Evolutionary conservation across 2,797 vertebrate species (phyloP).

Genomic region (Poecilia wingei): DNA sequence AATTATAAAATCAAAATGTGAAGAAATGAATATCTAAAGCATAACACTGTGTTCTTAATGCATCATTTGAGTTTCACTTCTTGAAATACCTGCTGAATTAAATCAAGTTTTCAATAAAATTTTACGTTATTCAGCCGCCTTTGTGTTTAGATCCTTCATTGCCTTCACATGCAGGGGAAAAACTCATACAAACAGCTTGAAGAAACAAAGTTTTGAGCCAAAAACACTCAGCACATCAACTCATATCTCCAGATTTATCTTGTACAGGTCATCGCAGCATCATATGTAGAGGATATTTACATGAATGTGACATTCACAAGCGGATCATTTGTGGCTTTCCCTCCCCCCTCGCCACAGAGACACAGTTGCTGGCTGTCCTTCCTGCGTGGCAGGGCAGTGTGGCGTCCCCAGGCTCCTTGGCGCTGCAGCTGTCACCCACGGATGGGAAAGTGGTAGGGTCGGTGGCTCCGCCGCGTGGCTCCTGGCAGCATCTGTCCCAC

Average conservation of each 20-base stretch:
- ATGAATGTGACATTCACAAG: slow-evolving; percentile 65
- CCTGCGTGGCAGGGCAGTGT: slow-evolving; percentile 64
- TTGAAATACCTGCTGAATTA: not conserved
- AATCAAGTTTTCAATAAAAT: not conserved
- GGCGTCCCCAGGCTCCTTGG: slow-evolving; percentile 66
- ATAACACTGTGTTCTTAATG: not conserved
- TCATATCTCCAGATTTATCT: not conserved
- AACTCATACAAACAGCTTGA: not conserved
- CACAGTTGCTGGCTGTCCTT: slow-evolving; percentile 71
- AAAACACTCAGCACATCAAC: slow-evolving; percentile 2
- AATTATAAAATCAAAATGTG: not conserved
- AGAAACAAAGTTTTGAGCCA: slow-evolving; percentile 6
- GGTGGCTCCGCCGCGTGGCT: slow-evolving; percentile 64
- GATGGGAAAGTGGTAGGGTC: slow-evolving; percentile 70
- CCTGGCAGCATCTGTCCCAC: slow-evolving; percentile 60
- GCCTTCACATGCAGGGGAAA: not conserved
- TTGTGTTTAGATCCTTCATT: not conserved
- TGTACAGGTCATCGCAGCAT: slow-evolving; percentile 2
- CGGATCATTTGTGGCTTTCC: slow-evolving; percentile 53
- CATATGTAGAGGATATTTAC: slow-evolving; percentile 48
- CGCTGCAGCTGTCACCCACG: slow-evolving; percentile 72
- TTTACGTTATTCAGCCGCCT: not conserved
- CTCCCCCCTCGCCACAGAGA: slow-evolving; percentile 36
- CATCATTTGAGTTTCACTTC: not conserved
- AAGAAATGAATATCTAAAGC: not conserved